Evolutionary conservation across 1,140 invertebrate species (phyloP), one percentile per base, ranked within the genome.

Genomic region (Cephus cinctus): DNA sequence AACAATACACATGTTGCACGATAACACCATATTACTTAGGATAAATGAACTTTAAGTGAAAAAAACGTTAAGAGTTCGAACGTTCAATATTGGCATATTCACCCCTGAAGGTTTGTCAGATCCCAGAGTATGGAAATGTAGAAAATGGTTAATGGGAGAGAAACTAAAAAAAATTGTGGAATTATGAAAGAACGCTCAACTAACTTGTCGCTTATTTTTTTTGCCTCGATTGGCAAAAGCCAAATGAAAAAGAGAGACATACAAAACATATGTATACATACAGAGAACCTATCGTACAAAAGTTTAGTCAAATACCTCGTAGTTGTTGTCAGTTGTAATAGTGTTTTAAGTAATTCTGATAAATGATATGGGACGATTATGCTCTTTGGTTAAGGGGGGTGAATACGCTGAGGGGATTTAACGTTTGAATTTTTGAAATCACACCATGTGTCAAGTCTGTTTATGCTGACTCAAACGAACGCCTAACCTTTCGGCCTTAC

Each of bases 401-500:
- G n/a, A n/a, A n/a, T n/a, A n/a, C n/a, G n/a, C n/a, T n/a, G n/a
- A n/a, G n/a, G n/a, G n/a, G n/a, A n/a, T n/a, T n/a, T n/a, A n/a
- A n/a, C n/a, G n/a, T n/a, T n/a, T n/a, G n/a, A n/a, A n/a, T n/a
- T n/a, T n/a, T n/a, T n/a, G n/a, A n/a, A n/a, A n/a, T n/a, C n/a
- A n/a, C n/a, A n/a, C n/a, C n/a, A n/a, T n/a, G n/a, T n/a, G n/a
- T n/a, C n/a, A n/a, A n/a, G n/a, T n/a, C n/a, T n/a, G n/a, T n/a
- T 27, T 27, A n/a, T 8, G 25, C n/a, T n/a, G 25, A 27, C 30
- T 48, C 20, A 47, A 41, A 45, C 32, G 47, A 30, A 67, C 67
- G 51, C 69, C 62, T 69, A 71, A 74, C 56, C 61, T 71, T 73
- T 71, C 60, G 70, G 69, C 67, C 69, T 71, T 71, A 71, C 57